Evolutionary conservation across 1,140 invertebrate genomes (phyloP).

Genomic region (Hylyphantes graminicola): DNA sequence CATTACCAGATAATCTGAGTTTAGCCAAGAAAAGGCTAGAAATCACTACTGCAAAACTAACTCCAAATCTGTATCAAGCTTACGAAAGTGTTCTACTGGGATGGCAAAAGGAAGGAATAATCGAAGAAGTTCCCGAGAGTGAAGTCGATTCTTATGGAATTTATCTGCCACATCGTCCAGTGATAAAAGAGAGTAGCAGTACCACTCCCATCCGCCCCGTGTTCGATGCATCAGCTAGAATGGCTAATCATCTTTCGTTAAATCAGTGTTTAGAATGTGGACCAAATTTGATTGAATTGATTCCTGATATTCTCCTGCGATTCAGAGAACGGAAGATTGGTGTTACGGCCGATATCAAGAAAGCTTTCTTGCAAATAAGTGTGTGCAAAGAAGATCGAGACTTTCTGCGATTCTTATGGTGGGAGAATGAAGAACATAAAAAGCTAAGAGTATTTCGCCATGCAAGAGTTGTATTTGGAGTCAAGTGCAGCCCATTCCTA

Average conservation of each 20-base stretch:
- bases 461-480: not conserved
- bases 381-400: not conserved
- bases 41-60: not conserved
- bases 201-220: not conserved
- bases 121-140: not conserved
- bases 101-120: not conserved
- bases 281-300: not conserved
- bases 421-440: not conserved
- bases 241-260: not conserved
- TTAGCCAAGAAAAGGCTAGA: not conserved
- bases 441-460: not conserved
- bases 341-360: not conserved
- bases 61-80: not conserved
- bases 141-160: not conserved
- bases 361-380: not conserved
- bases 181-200: not conserved
- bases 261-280: not conserved
- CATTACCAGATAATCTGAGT: not conserved
- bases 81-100: not conserved
- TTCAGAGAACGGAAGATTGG: not conserved
- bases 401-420: not conserved
- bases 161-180: not conserved
- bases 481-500: not conserved
- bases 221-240: not conserved
- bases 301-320: not conserved